phyloP scores from a whole-genome alignment of 2,888 invertebrate species.

The Cyrtodaria siliqua region DNA sequence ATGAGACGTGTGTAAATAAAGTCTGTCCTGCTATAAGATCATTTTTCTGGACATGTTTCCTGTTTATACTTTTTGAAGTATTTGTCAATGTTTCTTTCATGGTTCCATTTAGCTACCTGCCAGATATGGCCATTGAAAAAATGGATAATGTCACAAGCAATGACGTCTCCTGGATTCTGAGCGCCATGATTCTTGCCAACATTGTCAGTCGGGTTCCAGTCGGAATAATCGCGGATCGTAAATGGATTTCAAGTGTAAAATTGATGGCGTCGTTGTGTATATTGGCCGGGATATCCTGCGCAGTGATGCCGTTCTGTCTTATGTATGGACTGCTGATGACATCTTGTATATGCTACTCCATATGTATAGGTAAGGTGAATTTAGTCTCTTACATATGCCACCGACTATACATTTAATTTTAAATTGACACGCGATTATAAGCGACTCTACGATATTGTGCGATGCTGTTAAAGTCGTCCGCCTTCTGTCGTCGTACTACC shows the following conservation, averaged over 20 bases:
- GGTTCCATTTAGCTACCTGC: constrained; percentile 95
- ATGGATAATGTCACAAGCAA: neutral
- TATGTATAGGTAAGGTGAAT: constrained; percentile 29
- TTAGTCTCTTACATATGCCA: too few relatives aligned
- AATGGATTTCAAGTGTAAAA: constrained; percentile 90
- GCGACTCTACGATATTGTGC: too few relatives aligned
- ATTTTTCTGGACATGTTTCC: constrained; percentile 88
- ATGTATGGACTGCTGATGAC: constrained; percentile 18
- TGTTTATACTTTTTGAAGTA: constrained; percentile 95
- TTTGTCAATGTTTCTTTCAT: constrained; percentile 96
- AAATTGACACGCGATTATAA: too few relatives aligned
- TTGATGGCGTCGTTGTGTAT: constrained; percentile 26
- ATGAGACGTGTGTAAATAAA: too few relatives aligned
- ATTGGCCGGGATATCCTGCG: constrained; percentile 11
- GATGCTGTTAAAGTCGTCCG: too few relatives aligned
- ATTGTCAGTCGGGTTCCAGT: constrained; percentile 94
- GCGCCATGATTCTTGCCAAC: constrained; percentile 96
- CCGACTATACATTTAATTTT: too few relatives aligned
- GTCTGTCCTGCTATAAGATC: neutral
- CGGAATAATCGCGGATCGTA: constrained; percentile 75
- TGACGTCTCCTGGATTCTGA: constrained; percentile 89
- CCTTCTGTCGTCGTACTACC: too few relatives aligned
- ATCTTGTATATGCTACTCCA: constrained; percentile 24
- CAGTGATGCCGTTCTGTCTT: constrained; percentile 32
- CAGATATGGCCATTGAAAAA: constrained; percentile 88